Conservation (phyloP, 1,140 invertebrate genomes). For the Sarcophaga bullata region DNA sequence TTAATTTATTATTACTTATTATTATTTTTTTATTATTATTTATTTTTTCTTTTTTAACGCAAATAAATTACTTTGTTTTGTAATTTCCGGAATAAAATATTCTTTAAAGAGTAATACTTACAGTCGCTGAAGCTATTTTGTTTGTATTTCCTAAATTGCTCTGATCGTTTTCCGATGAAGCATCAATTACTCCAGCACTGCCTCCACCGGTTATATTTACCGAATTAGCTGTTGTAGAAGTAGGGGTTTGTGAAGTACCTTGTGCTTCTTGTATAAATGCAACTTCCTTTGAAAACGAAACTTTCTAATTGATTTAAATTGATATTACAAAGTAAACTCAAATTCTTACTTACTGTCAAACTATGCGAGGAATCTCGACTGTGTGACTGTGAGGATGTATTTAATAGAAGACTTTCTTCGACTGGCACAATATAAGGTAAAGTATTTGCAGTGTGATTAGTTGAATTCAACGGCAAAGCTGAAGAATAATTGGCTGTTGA, state of each 20-base stretch:
- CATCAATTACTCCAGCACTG: conserved; percentile 63
- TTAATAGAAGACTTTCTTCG: conserved; percentile 71
- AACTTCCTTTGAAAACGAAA: conserved; percentile 60
- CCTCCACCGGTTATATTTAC: conserved; percentile 63
- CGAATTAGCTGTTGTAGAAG: conserved; percentile 68
- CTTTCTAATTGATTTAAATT: background rate
- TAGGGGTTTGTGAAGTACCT: conserved; percentile 75
- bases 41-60: no score
- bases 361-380: conserved; percentile 80
- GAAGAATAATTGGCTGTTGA: conserved; percentile 68
- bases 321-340: background rate
- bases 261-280: conserved; percentile 66
- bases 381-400: conserved; percentile 69
- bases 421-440: conserved; percentile 72
- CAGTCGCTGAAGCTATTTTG: conserved; percentile 87
- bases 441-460: conserved; percentile 71
- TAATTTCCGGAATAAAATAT: background rate
- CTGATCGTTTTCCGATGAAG: conserved; percentile 69
- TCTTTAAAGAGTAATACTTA: conserved; percentile 70
- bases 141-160: conserved; percentile 80
- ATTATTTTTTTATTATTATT: no score
- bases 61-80: no score
- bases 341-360: conserved; percentile 65
- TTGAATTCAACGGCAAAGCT: conserved; percentile 69
- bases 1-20: no score